Conservation (phyloP, 2,888 invertebrate species). For the Macaria notata region DNA sequence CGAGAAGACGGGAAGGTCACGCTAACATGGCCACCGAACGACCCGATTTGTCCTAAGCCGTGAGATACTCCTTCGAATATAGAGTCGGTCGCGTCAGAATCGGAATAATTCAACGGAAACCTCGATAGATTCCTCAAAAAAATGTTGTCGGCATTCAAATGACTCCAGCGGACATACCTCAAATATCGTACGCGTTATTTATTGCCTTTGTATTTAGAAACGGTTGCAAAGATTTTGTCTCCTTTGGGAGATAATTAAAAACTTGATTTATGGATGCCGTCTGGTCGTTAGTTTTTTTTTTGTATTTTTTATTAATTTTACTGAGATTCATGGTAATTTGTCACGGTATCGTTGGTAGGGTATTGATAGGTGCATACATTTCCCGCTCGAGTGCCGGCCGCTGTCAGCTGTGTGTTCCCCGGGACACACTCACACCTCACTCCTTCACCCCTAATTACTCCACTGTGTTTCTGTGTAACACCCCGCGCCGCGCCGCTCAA, state of each 20-base stretch:
- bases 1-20: conserved; percentile 45
- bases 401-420: conserved; percentile 61
- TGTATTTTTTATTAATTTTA: conserved; percentile 34
- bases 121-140: conserved; percentile 54
- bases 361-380: conserved; percentile 46
- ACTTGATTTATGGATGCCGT: conserved; percentile 53
- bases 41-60: conserved; percentile 52
- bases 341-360: conserved; percentile 28
- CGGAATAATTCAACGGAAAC: conserved; percentile 34
- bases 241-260: conserved; percentile 47
- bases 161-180: conserved; percentile 57
- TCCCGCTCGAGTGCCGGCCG: conserved; percentile 47
- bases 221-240: conserved; percentile 45
- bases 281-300: conserved; percentile 36
- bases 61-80: conserved; percentile 57
- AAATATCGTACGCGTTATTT: conserved; percentile 70
- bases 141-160: conserved; percentile 72
- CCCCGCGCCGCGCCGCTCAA: conserved; percentile 24
- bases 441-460: conserved; percentile 61
- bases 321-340: conserved; percentile 26
- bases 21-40: conserved; percentile 37
- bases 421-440: conserved; percentile 48
- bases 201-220: conserved; percentile 62
- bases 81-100: conserved; percentile 50
- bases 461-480: conserved; percentile 68